phyloP scores from a whole-genome alignment of 1,140 invertebrate species.

The Euura lappo region DNA sequence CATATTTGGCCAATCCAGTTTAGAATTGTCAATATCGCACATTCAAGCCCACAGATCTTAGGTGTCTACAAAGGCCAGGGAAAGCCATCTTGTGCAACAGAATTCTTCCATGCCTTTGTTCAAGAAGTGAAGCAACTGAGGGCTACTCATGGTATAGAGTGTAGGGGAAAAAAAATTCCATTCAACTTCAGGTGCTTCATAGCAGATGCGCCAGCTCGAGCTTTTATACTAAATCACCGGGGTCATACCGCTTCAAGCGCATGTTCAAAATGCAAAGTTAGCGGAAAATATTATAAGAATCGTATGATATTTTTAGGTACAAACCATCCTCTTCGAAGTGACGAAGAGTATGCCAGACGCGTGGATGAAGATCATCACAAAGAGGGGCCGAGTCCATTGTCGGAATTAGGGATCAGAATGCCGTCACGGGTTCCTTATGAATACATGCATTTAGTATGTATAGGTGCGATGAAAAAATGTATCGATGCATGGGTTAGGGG shows the following conservation, averaged over 20 bases:
- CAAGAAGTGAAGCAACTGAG: neutral
- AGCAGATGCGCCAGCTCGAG: slow-evolving; percentile 31
- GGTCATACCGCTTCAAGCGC: neutral
- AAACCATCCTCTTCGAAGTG: slow-evolving; percentile 11
- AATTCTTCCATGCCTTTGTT: slow-evolving; percentile 24
- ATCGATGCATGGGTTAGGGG: slow-evolving; percentile 21
- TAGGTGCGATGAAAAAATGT: slow-evolving; percentile 28
- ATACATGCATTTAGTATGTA: slow-evolving; percentile 30
- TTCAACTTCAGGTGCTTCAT: slow-evolving; percentile 28
- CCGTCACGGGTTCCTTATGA: slow-evolving; percentile 32
- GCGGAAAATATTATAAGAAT: neutral
- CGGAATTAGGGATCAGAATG: slow-evolving; percentile 25
- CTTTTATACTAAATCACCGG: slow-evolving; percentile 27
- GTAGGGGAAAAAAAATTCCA: slow-evolving; percentile 16
- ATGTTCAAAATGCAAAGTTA: slow-evolving; percentile 16
- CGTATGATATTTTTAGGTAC: slow-evolving; percentile 9
- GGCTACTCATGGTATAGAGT: neutral
- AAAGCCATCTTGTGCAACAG: slow-evolving; percentile 20
- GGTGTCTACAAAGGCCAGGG: slow-evolving; percentile 21
- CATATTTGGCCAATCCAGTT: slow-evolving; percentile 20
- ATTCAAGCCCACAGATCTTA: slow-evolving; percentile 12
- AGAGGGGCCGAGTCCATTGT: slow-evolving; percentile 20
- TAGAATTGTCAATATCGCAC: slow-evolving; percentile 10
- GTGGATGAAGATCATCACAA: slow-evolving; percentile 23
- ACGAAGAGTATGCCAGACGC: slow-evolving; percentile 19